These are phyloP conservation scores for Misgurnus anguillicaudatus DNA, from an alignment of 2,113 vertebrate genomes.

Conservation along the genomic window DNA sequence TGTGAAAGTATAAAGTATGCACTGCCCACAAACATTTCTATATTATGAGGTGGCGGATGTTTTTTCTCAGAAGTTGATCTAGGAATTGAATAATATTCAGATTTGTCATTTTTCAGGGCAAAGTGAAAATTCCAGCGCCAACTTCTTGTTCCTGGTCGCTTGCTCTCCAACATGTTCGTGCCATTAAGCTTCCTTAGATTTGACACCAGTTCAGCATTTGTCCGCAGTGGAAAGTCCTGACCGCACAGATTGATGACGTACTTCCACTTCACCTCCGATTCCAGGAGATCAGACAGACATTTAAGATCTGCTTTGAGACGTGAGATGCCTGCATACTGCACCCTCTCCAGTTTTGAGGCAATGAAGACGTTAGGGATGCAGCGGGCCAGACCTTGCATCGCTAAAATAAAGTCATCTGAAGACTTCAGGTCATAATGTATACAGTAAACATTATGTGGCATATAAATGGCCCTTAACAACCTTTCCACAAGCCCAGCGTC, in stretches of 20 bases:
- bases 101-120: slow-evolving; percentile 70
- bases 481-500: slow-evolving; percentile 89
- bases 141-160: slow-evolving; percentile 79
- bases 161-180: slow-evolving; percentile 86
- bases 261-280: slow-evolving; percentile 80
- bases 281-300: slow-evolving; percentile 86
- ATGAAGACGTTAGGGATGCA: slow-evolving; percentile 88
- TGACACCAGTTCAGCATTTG: slow-evolving; percentile 82
- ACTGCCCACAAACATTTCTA: no score
- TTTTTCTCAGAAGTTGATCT: slow-evolving; percentile 77
- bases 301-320: slow-evolving; percentile 89
- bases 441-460: slow-evolving; percentile 86
- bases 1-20: no score
- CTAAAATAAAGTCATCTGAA: slow-evolving; percentile 75
- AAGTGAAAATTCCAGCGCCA: slow-evolving; percentile 80
- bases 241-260: slow-evolving; percentile 92
- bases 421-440: slow-evolving; percentile 90
- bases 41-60: slow-evolving; percentile 42
- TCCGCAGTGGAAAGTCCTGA: slow-evolving; percentile 89
- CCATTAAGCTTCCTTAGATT: slow-evolving; percentile 83
- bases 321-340: slow-evolving; percentile 86
- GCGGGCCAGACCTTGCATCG: slow-evolving; percentile 80
- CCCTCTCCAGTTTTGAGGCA: slow-evolving; percentile 83
- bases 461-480: slow-evolving; percentile 83
- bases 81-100: slow-evolving; percentile 73